Evolutionary conservation across 1,140 invertebrate genomes (phyloP).

Genomic region (Achatina immaculata): DNA sequence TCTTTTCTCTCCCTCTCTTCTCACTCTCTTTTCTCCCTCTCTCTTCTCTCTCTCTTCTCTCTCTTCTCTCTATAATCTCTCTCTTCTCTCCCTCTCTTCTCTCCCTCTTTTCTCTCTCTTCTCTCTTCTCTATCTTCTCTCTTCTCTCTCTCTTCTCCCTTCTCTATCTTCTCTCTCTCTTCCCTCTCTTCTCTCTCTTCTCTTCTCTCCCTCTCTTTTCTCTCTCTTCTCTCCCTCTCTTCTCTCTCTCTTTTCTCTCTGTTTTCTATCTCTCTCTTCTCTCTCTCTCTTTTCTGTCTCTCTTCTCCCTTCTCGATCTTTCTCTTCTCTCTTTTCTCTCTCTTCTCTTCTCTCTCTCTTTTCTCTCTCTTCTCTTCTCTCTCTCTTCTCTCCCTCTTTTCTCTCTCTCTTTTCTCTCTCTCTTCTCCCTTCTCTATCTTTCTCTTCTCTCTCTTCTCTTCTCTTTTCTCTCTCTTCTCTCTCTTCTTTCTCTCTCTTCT

Average conservation of each 20-base stretch:
- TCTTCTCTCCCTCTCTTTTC: neutral
- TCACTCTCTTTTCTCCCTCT: neutral
- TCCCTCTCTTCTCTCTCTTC: neutral
- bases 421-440: neutral
- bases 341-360: neutral
- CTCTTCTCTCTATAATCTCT: neutral
- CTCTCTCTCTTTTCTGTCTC: neutral
- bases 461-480: neutral
- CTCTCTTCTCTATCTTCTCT: neutral
- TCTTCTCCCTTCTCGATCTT: neutral
- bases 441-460: constrained; percentile 1
- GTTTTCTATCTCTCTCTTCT: neutral
- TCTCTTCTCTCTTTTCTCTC: neutral
- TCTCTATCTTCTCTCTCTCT: neutral
- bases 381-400: neutral
- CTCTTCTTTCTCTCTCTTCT: neutral
- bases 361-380: neutral
- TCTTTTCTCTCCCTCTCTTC: no score
- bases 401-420: neutral
- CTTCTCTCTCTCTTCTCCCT: neutral
- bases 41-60: neutral
- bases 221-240: neutral
- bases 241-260: neutral
- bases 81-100: neutral
- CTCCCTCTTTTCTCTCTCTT: neutral